Evolutionary conservation across 2,888 invertebrate genomes (phyloP).

Genomic region (Epistrophella euchroma): DNA sequence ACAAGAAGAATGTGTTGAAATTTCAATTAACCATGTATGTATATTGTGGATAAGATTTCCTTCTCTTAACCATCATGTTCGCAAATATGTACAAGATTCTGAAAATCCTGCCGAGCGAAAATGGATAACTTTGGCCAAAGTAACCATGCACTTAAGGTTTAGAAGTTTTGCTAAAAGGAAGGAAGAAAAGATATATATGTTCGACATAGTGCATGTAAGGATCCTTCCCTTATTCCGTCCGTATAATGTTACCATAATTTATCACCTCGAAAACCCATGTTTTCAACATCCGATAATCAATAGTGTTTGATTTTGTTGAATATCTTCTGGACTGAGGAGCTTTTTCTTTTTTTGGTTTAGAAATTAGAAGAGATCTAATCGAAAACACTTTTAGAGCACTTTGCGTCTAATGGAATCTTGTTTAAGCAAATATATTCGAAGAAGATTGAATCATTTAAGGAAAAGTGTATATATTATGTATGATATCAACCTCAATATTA

Average conservation of each 20-base stretch:
- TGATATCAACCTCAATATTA: slow-evolving; percentile 28
- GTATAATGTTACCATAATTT: slow-evolving; percentile 62
- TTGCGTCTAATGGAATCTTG: slow-evolving; percentile 68
- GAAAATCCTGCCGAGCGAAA: background rate
- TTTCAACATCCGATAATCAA: slow-evolving; percentile 42
- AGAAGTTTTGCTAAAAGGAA: background rate
- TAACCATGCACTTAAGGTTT: no score
- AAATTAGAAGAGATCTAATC: slow-evolving; percentile 22
- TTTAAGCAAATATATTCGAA: slow-evolving; percentile 48
- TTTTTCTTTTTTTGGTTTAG: background rate
- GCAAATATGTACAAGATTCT: slow-evolving; percentile 42
- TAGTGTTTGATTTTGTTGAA: slow-evolving; percentile 46
- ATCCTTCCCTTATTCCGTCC: slow-evolving; percentile 8
- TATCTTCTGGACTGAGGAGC: slow-evolving; percentile 1
- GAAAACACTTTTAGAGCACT: slow-evolving; percentile 58
- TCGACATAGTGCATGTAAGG: background rate
- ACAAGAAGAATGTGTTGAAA: slow-evolving; percentile 55
- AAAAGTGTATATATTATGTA: background rate
- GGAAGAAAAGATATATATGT: background rate
- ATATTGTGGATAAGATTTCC: slow-evolving; percentile 34
- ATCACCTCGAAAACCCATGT: slow-evolving; percentile 49
- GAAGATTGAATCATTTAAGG: slow-evolving; percentile 48
- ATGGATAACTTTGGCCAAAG: slow-evolving; percentile 54
- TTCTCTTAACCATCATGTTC: slow-evolving; percentile 13
- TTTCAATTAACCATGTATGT: slow-evolving; percentile 74